Base-by-base conservation (phyloP, 2,888 invertebrate genomes). In the Strigamia maritima region DNA sequence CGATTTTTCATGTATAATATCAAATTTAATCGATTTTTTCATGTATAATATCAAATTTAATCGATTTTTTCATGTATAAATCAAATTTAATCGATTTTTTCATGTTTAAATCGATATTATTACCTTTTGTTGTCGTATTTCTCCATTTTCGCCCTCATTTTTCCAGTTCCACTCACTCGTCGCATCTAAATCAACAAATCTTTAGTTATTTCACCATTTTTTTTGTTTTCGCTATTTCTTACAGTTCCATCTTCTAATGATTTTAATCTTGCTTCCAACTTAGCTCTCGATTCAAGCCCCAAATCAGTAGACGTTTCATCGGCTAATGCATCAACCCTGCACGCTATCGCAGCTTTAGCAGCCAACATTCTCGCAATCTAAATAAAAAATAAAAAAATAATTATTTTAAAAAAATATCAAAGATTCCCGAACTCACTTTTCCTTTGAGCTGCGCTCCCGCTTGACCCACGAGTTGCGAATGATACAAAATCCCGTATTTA, bases 401-500 rank as follows among this genome's bases (percentile, higher is more conserved):
- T n/a, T n/a, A n/a, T n/a, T n/a, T n/a, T n/a, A n/a, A n/a, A n/a
- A n/a, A n/a, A n/a, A n/a, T n/a, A n/a, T n/a, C n/a, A n/a, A n/a
- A n/a, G n/a, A n/a, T n/a, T 10, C 14, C 26, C 12, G 12, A 44
- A 76, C 78, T 77, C 44, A 80, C 81, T 86, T 89, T 91, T 80
- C 98, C 98, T 86, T 99, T 99, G 83, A 95, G 92, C 86, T 94
- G 95, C 0, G 92, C 90, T 84, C 93, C 94, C 0, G 94, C 90
- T 85, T 96, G 95, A 0, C 97, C 95, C 8, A 99, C 93, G 22
- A 99, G 87, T 84, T 94, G 93, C 0, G 98, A 93, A 85, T 99
- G 98, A 86, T 98, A 99, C 81, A 99, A 96, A 65, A 99, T 88
- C 88, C 99, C 99, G 86, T 99, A 99, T 85, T 99, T 99, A 0